Percentiles rank a stretch among this genome's conserved stretches.
These are phyloP conservation scores for Anoplolepis gracilipes DNA, from an alignment of 1,140 invertebrate genomes.

Conservation along the genomic window DNA sequence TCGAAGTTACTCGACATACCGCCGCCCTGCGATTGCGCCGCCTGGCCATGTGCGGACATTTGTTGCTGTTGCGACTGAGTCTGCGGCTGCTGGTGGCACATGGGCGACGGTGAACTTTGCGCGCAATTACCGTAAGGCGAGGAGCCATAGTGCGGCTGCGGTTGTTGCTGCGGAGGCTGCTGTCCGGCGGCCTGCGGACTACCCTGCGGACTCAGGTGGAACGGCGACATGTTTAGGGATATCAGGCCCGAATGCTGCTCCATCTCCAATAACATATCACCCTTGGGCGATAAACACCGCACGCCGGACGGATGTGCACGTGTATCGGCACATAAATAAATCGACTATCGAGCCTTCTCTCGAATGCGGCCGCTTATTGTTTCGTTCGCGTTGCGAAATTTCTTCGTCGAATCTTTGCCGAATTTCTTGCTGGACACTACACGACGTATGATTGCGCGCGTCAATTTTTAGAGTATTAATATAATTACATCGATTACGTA, in stretches of 20 bases:
- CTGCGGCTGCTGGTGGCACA: slow-evolving; percentile 80
- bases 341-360: background rate
- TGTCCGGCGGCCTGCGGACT: slow-evolving; percentile 84
- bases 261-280: slow-evolving; percentile 93
- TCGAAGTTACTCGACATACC: slow-evolving; percentile 83
- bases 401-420: background rate
- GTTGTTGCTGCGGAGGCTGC: slow-evolving; percentile 73
- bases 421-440: background rate
- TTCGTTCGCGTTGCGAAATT: background rate
- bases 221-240: slow-evolving; percentile 94
- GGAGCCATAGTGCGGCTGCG: slow-evolving; percentile 78
- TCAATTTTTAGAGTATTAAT: background rate
- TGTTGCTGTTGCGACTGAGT: slow-evolving; percentile 70
- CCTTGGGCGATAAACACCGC: slow-evolving; percentile 81
- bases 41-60: slow-evolving; percentile 68
- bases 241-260: slow-evolving; percentile 93
- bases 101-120: slow-evolving; percentile 83
- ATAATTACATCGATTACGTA: background rate
- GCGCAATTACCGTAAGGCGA: slow-evolving; percentile 80
- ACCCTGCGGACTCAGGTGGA: slow-evolving; percentile 90
- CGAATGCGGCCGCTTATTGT: background rate
- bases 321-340: slow-evolving; percentile 75
- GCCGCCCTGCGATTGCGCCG: slow-evolving; percentile 71
- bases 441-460: background rate
- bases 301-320: slow-evolving; percentile 68